Conservation (phyloP, 2,113 vertebrate genomes). For the Jaculus jaculus region DNA sequence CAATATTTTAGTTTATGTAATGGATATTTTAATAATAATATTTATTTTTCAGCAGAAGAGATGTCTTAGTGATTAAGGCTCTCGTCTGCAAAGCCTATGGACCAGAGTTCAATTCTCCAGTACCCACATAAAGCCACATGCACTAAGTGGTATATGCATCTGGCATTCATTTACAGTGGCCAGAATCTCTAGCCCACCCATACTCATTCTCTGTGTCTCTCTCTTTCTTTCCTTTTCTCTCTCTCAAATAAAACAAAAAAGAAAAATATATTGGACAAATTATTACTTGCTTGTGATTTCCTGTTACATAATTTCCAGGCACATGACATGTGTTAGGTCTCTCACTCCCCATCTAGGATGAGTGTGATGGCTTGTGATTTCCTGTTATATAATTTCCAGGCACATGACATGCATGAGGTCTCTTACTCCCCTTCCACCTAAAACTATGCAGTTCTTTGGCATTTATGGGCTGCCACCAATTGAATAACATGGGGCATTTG, state of each 20-base stretch:
- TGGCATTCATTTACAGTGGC: too few relatives aligned
- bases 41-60: too few relatives aligned
- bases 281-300: not conserved
- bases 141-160: too few relatives aligned
- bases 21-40: not conserved
- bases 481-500: constrained; percentile 5
- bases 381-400: constrained; percentile 45
- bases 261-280: too few relatives aligned
- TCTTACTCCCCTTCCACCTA: not conserved
- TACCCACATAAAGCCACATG: too few relatives aligned
- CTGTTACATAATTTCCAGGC: constrained; percentile 47
- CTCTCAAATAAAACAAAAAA: too few relatives aligned
- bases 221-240: too few relatives aligned
- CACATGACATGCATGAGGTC: not conserved
- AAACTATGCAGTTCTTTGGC: not conserved
- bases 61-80: too few relatives aligned
- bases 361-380: constrained; percentile 35
- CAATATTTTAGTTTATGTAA: not conserved
- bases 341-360: constrained; percentile 31
- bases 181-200: too few relatives aligned
- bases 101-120: too few relatives aligned
- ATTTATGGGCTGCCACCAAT: constrained; percentile 25
- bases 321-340: not conserved
- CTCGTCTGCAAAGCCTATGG: too few relatives aligned
- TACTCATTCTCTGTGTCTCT: too few relatives aligned